Base-by-base conservation (phyloP, 2,113 vertebrate genomes). In the Scytalopus superciliaris region DNA sequence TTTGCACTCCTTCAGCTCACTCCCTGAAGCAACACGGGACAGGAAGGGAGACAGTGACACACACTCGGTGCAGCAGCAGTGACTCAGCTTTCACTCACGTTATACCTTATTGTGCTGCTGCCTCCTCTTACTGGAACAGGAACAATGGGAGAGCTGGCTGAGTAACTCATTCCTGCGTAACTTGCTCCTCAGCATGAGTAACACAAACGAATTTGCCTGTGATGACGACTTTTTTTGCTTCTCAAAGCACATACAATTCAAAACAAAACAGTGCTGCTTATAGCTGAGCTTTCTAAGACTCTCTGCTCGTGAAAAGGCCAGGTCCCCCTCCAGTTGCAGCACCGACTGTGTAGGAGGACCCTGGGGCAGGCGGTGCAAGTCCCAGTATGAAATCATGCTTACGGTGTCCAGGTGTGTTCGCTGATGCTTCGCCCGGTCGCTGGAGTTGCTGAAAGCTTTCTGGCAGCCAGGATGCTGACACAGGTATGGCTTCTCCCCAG, bases 361-460 rank as follows among this genome's bases (percentile, higher is more conserved):
- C 3, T 72, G 88, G 76, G 87, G 68, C 77, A 18, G 57, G 69
- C 35, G 5, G 56, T 31, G 92, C 33, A 64, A 25, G 60, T 44
- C 62, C 52, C 63, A 35, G 56, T 14, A 33, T 56, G 87, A 79
- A 96, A 85, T 73, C 18, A 22, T 79, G 95, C 98, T 99, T 98
- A 99, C 99, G 90, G 99, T 99, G 96, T 99, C 99, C 70, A 99
- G 99, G 98, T 99, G 99, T 75, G 99, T 99, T 96, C 99, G 98
- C 97, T 99, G 99, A 94, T 99, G 99, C 98, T 99, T 99, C 76
- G 99, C 99, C 10, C 99, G 98, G 97, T 99, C 99, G 1, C 99
- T 99, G 97, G 99, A 99, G 98, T 99, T 99, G 98, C 99, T 99
- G 98, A 99, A 99, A 96, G 99, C 99, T 98, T 99, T 99, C 98